A percentile compares a stretch with the other conserved stretches of the same genome.
phyloP scores from a whole-genome alignment of 2,797 vertebrate genomes.

The Nannoperca obscura region DNA sequence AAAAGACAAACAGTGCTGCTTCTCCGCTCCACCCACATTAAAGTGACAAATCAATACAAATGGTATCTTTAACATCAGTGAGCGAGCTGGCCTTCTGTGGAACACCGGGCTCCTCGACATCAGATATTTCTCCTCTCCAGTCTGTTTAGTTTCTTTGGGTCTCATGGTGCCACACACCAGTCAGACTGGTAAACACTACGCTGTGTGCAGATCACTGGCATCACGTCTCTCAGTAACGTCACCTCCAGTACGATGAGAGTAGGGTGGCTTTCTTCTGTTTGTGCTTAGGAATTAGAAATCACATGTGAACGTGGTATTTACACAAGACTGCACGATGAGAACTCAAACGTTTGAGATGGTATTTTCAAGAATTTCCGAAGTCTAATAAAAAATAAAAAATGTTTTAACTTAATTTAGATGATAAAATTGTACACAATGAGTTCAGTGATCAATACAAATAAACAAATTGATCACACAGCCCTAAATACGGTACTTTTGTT shows the following conservation, averaged over 20 bases:
- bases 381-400: too few relatives aligned
- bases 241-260: neutral
- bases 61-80: neutral
- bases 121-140: neutral
- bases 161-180: neutral
- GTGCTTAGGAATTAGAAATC: neutral
- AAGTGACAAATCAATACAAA: constrained; percentile 40
- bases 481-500: neutral
- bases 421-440: neutral
- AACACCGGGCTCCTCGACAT: neutral
- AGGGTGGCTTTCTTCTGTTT: neutral
- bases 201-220: neutral
- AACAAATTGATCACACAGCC: too few relatives aligned
- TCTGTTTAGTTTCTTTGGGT: constrained; percentile 3
- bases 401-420: neutral
- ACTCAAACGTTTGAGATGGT: neutral
- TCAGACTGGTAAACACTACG: constrained; percentile 8
- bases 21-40: neutral
- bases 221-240: neutral
- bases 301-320: neutral
- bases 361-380: too few relatives aligned
- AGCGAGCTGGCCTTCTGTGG: neutral
- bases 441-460: neutral
- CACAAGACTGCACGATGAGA: neutral
- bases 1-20: neutral